Evolutionary conservation across 2,888 invertebrate genomes (phyloP), one percentile per base, ranked within the genome.

Genomic region (Empis livida): DNA sequence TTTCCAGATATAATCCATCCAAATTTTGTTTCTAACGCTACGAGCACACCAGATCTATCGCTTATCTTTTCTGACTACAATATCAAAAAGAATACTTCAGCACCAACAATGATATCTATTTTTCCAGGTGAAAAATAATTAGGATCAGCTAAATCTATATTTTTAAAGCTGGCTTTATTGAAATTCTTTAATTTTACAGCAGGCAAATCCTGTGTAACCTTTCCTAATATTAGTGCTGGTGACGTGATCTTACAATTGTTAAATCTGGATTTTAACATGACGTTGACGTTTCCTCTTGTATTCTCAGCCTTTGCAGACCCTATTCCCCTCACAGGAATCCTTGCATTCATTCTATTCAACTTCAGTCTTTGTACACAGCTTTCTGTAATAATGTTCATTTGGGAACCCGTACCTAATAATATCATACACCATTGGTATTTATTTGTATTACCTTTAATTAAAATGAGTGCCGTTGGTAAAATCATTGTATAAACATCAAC

Each of bases 11-110:
- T n/a, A n/a, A n/a, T n/a, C n/a, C n/a, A n/a, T n/a, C n/a, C n/a
- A n/a, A n/a, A n/a, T n/a, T 44, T 48, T 3, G 47, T 48, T 31
- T 50, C 46, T 10, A 44, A 45, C 3, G 44, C 45, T 2, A 48
- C 15, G 10, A 44, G 46, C 1, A 44, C 43, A 10, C 44, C 47
- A 14, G 42, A 40, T 1, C 42, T 38, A 42, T 47, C 39, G 5
- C 27, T 27, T 10, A 49, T 44, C 44, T 32, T 31, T 31, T 39
- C 46, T 11, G 42, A 39, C 10, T 10, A 2, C 8, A 45, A 40
- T 9, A 42, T 35, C 11, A 48, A 23, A n/a, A 51, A 48, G 20
- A 51, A 48, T 17, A 50, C 23, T 14, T 48, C 48, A 10, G 46
- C 40, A 2, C 48, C 51, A 10, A 49, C 13, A 11, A 48, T 31